Base-by-base conservation (phyloP, 2,113 vertebrate species). In the Rhea pennata region DNA sequence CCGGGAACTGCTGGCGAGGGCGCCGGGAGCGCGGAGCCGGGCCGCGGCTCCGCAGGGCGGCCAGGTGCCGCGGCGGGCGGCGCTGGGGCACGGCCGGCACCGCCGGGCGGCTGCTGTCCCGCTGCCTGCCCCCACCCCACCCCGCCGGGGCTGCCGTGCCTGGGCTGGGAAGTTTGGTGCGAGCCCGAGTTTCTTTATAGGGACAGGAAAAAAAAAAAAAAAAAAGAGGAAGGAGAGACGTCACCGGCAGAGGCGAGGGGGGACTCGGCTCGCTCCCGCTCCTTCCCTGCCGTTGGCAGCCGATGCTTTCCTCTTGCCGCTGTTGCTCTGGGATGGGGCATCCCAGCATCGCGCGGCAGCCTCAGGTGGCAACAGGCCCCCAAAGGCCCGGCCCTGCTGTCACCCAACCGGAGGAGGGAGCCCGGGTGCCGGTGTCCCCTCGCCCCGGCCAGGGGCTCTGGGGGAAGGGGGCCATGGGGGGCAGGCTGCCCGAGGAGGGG, bases 121-220 rank as follows among this genome's bases (percentile, higher is more conserved):
- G 44, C 44, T 46, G 44, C 44, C 75, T n/a, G n/a, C n/a, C n/a
- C n/a, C n/a, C n/a, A n/a, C 74, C 73, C 17, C 44, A 48, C 59
- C 88, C 88, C 66, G 85, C 90, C 48, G 90, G 39, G 61, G n/a
- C 19, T 29, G 79, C 33, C 53, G 5, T 26, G 44, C 87, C 84
- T 51, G 83, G 53, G 24, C 90, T 67, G 85, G 92, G 96, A 97
- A 96, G 90, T n/a, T 94, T 92, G 93, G 94, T 92, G 84, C 58
- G 73, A 96, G 92, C 71, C 86, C n/a, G 83, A 94, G 96, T 96
- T 95, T 95, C 95, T 97, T 97, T 97, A 97, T 95, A 96, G 95
- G 91, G 93, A 93, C 96, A 96, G 90, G 66, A 10, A 70, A 89
- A 91, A 95, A 92, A 86, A 91, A 54, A 84, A 90, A 91, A 61